These are phyloP conservation scores for Diachasma alloeum DNA, from an alignment of 1,140 invertebrate species.

Conservation along the genomic window DNA sequence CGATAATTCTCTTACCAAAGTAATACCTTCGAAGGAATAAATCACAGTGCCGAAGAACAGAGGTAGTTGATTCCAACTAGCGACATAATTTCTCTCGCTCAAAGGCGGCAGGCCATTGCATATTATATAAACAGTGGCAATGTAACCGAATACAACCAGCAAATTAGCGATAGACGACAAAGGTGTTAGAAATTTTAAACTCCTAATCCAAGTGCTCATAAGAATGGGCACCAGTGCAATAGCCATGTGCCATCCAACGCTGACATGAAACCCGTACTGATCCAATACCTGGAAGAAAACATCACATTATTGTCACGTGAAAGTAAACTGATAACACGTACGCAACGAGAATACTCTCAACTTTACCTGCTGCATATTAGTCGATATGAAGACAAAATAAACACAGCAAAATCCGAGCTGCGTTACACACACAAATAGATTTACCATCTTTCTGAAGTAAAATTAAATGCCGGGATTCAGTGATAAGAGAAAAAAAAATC, in stretches of 20 bases:
- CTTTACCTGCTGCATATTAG: constrained; percentile 78
- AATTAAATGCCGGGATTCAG: constrained; percentile 26
- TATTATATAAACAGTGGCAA: constrained; percentile 77
- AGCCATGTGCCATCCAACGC: constrained; percentile 75
- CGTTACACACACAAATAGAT: constrained; percentile 85
- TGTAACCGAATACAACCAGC: constrained; percentile 72
- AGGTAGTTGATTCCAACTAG: constrained; percentile 69
- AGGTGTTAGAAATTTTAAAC: constrained; percentile 78
- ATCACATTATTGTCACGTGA: neutral
- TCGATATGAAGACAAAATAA: constrained; percentile 91
- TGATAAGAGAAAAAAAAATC: constrained; percentile 2
- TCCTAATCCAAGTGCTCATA: constrained; percentile 77
- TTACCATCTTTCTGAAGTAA: constrained; percentile 70
- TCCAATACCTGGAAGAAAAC: constrained; percentile 68
- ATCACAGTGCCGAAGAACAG: constrained; percentile 81
- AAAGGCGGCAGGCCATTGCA: constrained; percentile 72
- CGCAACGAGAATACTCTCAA: constrained; percentile 8
- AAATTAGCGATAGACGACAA: constrained; percentile 78
- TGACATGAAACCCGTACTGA: constrained; percentile 68
- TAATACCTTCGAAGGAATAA: constrained; percentile 83
- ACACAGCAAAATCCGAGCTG: constrained; percentile 96
- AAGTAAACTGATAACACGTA: neutral
- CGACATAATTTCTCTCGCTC: constrained; percentile 65
- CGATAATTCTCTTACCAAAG: constrained; percentile 68
- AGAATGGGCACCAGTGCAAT: constrained; percentile 77